Base-by-base conservation (phyloP, 2,113 vertebrate species). In the Nannobrachium achirus region DNA sequence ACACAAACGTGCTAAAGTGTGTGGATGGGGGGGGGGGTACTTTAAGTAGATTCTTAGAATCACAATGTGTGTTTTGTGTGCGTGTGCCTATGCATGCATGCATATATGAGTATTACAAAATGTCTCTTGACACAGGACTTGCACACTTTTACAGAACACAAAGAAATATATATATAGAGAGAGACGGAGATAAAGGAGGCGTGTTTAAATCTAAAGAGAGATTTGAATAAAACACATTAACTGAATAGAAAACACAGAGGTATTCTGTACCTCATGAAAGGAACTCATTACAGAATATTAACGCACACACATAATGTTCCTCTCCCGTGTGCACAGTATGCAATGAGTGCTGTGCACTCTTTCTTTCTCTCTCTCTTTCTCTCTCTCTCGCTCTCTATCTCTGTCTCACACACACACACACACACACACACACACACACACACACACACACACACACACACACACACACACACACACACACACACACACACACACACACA, bases 231-330 rank as follows among this genome's bases (percentile, higher is more conserved):
- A 58, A 69, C 45, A 69, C 9, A 20, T 56, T 18, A 78, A 69
- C 40, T 80, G 57, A 78, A 70, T 61, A 63, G 73, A 81, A 83
- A 71, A 75, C 68, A 74, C 69, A 53, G 41, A 75, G 71, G 79
- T 58, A 85, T 77, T 82, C 18, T 73, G 58, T 39, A 14, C 19
- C 52, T 58, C 69, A 69, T 78, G 75, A 77, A 67, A 78, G 67
- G 8, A 18, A 33, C 25, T 33, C 25, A 33, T 33, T 33, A 33
- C 3, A 33, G 25, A 69, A 15, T n/a, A 13, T 48, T 48, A n/a
- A 48, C 10, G 6, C 45, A 48, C 45, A 11, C 5, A 8, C 20
- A 40, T 2, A 15, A 15, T 16, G 7, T 10, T 15, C 16, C 33
- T 52, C 9, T 19, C 50, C 50, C 16, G 20, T 8, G 2, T 14